These are phyloP conservation scores for Blennius ocellaris DNA, from an alignment of 2,113 vertebrate genomes.

Conservation along the genomic window DNA sequence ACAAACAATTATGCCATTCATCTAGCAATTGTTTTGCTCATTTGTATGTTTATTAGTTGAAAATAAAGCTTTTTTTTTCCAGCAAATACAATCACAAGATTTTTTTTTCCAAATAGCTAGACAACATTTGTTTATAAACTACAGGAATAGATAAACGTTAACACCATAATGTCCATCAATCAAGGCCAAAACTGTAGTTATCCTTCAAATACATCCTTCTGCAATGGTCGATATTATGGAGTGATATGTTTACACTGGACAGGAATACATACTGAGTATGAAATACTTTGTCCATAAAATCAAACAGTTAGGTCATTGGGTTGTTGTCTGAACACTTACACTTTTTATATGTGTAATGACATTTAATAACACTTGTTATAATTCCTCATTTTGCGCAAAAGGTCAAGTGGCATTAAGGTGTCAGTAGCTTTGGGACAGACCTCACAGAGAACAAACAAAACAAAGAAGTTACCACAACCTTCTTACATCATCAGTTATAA, in stretches of 20 bases:
- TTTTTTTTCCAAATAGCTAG: slow-evolving; percentile 10
- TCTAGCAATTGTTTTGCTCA: slow-evolving; percentile 41
- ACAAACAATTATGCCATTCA: slow-evolving; percentile 30
- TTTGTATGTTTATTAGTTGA: slow-evolving; percentile 70
- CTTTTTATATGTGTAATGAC: slow-evolving; percentile 65
- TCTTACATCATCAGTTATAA: slow-evolving; percentile 68
- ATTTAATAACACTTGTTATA: slow-evolving; percentile 45
- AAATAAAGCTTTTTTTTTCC: slow-evolving; percentile 66
- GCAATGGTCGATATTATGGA: slow-evolving; percentile 21
- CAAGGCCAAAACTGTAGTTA: slow-evolving; percentile 32
- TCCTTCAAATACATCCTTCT: slow-evolving; percentile 61
- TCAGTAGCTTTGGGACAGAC: slow-evolving; percentile 81
- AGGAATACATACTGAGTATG: slow-evolving; percentile 35
- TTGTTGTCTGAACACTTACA: slow-evolving; percentile 47
- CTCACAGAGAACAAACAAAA: slow-evolving; percentile 76
- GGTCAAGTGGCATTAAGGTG: slow-evolving; percentile 71
- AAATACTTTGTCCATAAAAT: slow-evolving; percentile 53
- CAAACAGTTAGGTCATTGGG: slow-evolving; percentile 49
- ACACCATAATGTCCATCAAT: slow-evolving; percentile 26
- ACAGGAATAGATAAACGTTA: slow-evolving; percentile 38
- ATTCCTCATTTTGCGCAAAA: slow-evolving; percentile 46
- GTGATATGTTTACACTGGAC: slow-evolving; percentile 50
- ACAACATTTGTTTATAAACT: slow-evolving; percentile 39
- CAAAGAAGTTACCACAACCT: slow-evolving; percentile 67
- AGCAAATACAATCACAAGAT: slow-evolving; percentile 64